Conservation (phyloP, 2,797 vertebrate species). For the Macrochelys suwanniensis region DNA sequence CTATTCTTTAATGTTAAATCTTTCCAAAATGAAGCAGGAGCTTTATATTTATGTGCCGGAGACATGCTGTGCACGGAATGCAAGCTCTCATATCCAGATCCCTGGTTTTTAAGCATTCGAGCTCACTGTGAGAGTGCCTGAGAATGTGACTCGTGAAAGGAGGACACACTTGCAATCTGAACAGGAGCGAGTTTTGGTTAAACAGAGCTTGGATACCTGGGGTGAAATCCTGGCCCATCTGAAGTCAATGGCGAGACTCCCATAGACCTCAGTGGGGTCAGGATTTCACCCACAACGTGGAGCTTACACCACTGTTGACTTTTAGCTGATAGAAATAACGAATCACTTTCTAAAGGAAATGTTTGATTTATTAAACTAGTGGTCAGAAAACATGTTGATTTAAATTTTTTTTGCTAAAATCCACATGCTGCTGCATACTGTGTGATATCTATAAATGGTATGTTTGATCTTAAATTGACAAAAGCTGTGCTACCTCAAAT, state of each 20-base stretch:
- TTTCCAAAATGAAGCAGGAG: not conserved
- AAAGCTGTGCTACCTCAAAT: conserved; percentile 53
- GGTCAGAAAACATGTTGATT: conserved; percentile 56
- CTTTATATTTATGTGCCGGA: not conserved
- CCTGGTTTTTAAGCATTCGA: not conserved
- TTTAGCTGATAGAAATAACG: conserved; percentile 12
- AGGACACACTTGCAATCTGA: not conserved
- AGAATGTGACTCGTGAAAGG: not conserved
- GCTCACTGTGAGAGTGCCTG: not conserved
- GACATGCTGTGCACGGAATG: not conserved
- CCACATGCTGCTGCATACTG: conserved; percentile 65
- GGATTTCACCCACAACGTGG: not conserved
- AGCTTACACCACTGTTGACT: conserved; percentile 34
- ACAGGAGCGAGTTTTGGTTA: conserved; percentile 30
- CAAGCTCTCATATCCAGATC: not conserved
- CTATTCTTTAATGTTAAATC: not conserved
- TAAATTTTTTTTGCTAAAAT: too few relatives aligned
- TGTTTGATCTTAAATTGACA: conserved; percentile 66
- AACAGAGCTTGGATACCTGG: conserved; percentile 10
- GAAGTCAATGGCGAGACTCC: not conserved
- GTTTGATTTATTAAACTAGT: not conserved
- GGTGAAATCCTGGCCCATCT: not conserved
- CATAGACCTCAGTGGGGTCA: not conserved
- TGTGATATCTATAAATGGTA: conserved; percentile 68
- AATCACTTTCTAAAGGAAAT: conserved; percentile 64